A percentile compares a stretch with the other conserved stretches of the same genome.
Evolutionary conservation across 2,888 invertebrate species (phyloP).

Genomic region (Cordilura impudica): DNA sequence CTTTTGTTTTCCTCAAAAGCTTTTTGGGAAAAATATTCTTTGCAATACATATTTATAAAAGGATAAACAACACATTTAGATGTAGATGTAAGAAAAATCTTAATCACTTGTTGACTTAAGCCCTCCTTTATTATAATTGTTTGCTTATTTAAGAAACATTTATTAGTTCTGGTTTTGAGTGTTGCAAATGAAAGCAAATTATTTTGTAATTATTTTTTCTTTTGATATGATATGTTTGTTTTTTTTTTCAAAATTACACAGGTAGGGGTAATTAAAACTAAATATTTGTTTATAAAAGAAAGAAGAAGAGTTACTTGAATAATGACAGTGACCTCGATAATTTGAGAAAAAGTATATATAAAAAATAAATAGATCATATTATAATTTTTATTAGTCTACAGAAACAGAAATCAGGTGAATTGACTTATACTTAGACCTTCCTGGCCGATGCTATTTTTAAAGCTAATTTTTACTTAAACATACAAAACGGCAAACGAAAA

Average conservation of each 20-base stretch:
- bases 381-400: too few relatives aligned
- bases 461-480: too few relatives aligned
- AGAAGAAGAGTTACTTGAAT: too few relatives aligned
- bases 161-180: conserved; percentile 45
- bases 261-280: conserved; percentile 54
- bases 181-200: conserved; percentile 8
- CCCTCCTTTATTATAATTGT: conserved; percentile 34
- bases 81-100: background rate
- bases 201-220: conserved; percentile 35
- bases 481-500: too few relatives aligned
- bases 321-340: too few relatives aligned
- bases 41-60: background rate
- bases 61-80: conserved; percentile 27
- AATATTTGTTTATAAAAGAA: conserved; percentile 43
- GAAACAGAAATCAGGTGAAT: too few relatives aligned
- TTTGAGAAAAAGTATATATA: too few relatives aligned
- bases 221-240: background rate
- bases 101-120: conserved; percentile 55
- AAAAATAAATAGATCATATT: too few relatives aligned
- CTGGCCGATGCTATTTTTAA: too few relatives aligned
- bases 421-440: too few relatives aligned
- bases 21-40: conserved; percentile 6
- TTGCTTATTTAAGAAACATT: conserved; percentile 4
- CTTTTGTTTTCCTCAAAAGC: background rate
- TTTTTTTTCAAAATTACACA: too few relatives aligned